Percentiles rank a stretch among this genome's conserved stretches.
These are phyloP conservation scores for Dreissena polymorpha DNA, from an alignment of 1,140 invertebrate genomes.

Conservation along the genomic window DNA sequence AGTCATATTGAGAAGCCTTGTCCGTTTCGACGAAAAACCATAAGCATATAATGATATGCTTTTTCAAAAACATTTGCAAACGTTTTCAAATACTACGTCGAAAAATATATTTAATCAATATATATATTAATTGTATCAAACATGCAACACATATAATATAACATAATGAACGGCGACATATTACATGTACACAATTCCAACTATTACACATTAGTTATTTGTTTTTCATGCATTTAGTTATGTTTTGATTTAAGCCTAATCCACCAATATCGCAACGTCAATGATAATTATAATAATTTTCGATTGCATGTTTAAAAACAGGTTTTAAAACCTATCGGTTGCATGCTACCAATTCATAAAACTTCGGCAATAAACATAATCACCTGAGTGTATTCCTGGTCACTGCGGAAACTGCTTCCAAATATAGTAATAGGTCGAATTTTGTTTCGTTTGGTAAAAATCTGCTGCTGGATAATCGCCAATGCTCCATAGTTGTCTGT, in stretches of 20 bases:
- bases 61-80: too few relatives aligned
- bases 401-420: constrained; percentile 72
- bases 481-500: constrained; percentile 71
- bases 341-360: not conserved
- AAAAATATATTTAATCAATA: too few relatives aligned
- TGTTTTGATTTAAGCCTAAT: not conserved
- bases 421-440: constrained; percentile 64
- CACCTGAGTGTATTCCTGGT: constrained; percentile 74
- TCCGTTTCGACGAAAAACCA: too few relatives aligned
- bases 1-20: too few relatives aligned
- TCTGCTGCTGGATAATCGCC: constrained; percentile 65
- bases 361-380: not conserved
- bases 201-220: not conserved
- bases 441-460: constrained; percentile 53
- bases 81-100: too few relatives aligned
- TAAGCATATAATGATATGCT: too few relatives aligned
- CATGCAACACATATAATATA: too few relatives aligned
- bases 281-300: not conserved
- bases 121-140: too few relatives aligned
- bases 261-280: not conserved
- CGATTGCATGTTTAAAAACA: not conserved
- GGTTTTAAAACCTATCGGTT: not conserved
- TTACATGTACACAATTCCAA: too few relatives aligned
- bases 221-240: not conserved
- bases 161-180: too few relatives aligned